Percentiles rank a stretch among this genome's conserved stretches.
phyloP scores from a whole-genome alignment of 2,113 vertebrate genomes.

The Rhineura floridana region DNA sequence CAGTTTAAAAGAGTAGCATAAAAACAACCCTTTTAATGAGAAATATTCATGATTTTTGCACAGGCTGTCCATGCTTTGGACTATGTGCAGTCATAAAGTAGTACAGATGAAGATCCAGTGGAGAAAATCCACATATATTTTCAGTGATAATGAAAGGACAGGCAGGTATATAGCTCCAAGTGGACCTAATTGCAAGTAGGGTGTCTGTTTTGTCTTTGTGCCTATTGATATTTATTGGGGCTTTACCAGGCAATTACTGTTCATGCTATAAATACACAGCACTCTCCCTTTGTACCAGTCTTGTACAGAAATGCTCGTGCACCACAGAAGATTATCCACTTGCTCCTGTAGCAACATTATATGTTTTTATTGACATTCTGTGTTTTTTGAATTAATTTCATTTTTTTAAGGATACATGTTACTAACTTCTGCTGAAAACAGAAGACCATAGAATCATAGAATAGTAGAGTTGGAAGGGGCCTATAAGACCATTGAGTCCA shows the following conservation, averaged over 20 bases:
- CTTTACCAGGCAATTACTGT: neutral
- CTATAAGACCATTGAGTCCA: too few relatives aligned
- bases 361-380: neutral
- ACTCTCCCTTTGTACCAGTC: neutral
- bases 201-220: neutral
- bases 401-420: neutral
- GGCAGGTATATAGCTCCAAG: neutral
- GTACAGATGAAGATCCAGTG: neutral
- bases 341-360: neutral
- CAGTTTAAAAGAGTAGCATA: neutral
- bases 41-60: neutral
- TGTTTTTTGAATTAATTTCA: neutral
- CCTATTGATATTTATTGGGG: neutral
- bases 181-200: neutral
- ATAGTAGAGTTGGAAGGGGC: too few relatives aligned
- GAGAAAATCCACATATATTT: constrained; percentile 5
- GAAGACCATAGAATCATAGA: too few relatives aligned
- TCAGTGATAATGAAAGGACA: neutral
- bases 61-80: neutral
- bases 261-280: neutral
- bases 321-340: neutral
- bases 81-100: neutral
- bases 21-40: neutral
- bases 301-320: neutral
- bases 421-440: neutral